Percentiles rank a stretch among this genome's conserved stretches.
These are phyloP conservation scores for Anoplolepis gracilipes DNA, from an alignment of 1,140 invertebrate genomes.

Conservation along the genomic window DNA sequence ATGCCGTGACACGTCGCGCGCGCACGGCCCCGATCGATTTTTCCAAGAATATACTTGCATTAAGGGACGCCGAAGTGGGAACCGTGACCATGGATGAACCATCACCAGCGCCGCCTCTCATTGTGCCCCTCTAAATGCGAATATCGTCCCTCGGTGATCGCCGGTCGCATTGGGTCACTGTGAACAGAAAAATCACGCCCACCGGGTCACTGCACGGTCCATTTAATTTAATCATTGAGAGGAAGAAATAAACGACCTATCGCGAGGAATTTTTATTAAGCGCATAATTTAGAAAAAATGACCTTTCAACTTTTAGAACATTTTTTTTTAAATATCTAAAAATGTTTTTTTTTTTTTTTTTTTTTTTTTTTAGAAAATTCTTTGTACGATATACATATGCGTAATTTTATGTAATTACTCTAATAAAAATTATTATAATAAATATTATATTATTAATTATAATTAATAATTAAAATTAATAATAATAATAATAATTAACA, in stretches of 20 bases:
- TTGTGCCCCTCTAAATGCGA: slow-evolving; percentile 64
- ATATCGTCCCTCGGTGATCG: slow-evolving; percentile 21
- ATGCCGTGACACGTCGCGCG: slow-evolving; percentile 31
- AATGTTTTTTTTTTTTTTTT: no score
- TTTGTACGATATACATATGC: not conserved
- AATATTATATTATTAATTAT: not conserved
- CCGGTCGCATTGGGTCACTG: slow-evolving; percentile 70
- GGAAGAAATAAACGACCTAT: not conserved
- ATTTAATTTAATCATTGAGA: slow-evolving; percentile 20
- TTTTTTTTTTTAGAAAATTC: not conserved
- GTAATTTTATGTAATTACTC: not conserved
- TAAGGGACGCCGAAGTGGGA: slow-evolving; percentile 81
- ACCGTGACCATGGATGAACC: slow-evolving; percentile 83
- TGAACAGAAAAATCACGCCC: slow-evolving; percentile 56
- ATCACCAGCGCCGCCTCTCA: slow-evolving; percentile 85
- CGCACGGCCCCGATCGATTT: slow-evolving; percentile 6
- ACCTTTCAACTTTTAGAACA: no score
- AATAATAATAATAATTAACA: no score
- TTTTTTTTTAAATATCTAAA: no score
- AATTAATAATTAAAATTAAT: no score
- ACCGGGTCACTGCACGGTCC: not conserved
- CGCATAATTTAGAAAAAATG: not conserved
- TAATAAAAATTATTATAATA: not conserved
- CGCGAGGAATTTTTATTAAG: not conserved
- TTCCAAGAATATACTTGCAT: slow-evolving; percentile 74